These are phyloP conservation scores for Pseudomyrmex flavicornis DNA, from an alignment of 1,140 invertebrate genomes.

Conservation along the genomic window DNA sequence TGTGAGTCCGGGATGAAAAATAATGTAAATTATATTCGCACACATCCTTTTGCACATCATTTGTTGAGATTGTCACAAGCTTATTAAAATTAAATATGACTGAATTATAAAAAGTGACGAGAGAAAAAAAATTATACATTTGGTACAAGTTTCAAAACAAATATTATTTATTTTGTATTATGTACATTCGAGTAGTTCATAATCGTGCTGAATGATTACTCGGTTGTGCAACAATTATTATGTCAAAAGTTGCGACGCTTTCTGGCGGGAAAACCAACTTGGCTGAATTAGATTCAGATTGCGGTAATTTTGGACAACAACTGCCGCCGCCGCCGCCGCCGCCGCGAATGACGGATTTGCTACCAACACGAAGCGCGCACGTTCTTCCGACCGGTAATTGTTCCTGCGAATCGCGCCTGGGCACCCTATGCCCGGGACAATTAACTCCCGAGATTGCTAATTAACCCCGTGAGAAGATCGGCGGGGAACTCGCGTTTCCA, in stretches of 20 bases:
- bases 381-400: slow-evolving; percentile 25
- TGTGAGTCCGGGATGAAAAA: too few species aligned
- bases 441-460: slow-evolving; percentile 78
- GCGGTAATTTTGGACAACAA: slow-evolving; percentile 37
- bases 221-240: neutral
- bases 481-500: slow-evolving; percentile 59
- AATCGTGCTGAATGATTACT: neutral
- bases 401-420: slow-evolving; percentile 54
- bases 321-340: neutral
- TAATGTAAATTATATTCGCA: too few species aligned
- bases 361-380: slow-evolving; percentile 32
- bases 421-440: slow-evolving; percentile 65
- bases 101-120: too few species aligned
- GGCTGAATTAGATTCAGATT: slow-evolving; percentile 25
- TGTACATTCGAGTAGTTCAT: neutral
- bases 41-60: too few species aligned
- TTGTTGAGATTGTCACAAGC: too few species aligned
- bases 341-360: slow-evolving; percentile 13
- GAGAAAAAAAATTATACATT: too few species aligned
- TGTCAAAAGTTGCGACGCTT: neutral
- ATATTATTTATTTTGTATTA: neutral
- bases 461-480: slow-evolving; percentile 77
- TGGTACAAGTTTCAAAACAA: too few species aligned
- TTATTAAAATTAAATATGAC: too few species aligned
- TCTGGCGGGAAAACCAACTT: slow-evolving; percentile 21